phyloP scores from a whole-genome alignment of 2,888 invertebrate genomes.

The Drosophila meridiana region DNA sequence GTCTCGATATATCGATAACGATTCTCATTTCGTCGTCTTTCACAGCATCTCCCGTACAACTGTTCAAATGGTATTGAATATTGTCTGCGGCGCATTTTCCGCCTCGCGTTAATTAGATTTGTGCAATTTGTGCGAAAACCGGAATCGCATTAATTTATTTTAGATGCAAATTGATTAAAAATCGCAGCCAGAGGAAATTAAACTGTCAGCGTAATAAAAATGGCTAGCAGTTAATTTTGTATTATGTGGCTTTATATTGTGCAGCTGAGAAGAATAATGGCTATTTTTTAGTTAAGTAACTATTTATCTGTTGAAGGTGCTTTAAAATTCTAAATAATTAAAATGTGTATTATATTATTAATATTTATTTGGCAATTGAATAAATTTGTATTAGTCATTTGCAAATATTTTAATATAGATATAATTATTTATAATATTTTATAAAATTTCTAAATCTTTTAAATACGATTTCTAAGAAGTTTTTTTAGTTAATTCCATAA shows the following conservation, averaged over 20 bases:
- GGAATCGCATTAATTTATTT: constrained; percentile 49
- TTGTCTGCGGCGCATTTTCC: constrained; percentile 9
- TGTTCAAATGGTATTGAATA: constrained; percentile 10
- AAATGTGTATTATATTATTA: not conserved
- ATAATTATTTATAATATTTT: not conserved
- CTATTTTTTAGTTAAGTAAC: not conserved
- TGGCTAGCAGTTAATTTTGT: not conserved
- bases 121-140: constrained; percentile 36
- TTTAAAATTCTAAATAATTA: not conserved
- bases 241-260: constrained; percentile 1
- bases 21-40: constrained; percentile 14
- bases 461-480: not conserved
- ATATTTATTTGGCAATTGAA: not conserved
- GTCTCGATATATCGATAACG: constrained; percentile 25
- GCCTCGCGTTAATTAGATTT: constrained; percentile 41
- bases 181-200: constrained; percentile 46
- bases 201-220: constrained; percentile 31
- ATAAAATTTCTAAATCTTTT: too few species aligned
- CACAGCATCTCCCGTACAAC: not conserved
- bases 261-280: not conserved
- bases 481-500: not conserved
- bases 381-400: not conserved
- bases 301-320: not conserved
- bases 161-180: constrained; percentile 40
- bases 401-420: not conserved